phyloP scores from a whole-genome alignment of 2,888 invertebrate genomes.

The Salticus scenicus region DNA sequence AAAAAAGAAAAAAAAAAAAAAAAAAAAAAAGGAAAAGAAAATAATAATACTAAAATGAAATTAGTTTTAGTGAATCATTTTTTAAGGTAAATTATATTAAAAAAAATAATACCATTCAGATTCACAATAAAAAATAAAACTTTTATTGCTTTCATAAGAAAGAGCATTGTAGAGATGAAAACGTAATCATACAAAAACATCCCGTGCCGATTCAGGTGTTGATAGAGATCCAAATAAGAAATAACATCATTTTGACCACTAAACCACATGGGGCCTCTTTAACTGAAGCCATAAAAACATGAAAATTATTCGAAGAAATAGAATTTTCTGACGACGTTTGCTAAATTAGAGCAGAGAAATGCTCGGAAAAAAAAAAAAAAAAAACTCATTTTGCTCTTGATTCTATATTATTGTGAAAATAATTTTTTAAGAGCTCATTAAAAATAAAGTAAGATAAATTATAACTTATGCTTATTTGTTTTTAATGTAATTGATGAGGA shows the following conservation, averaged over 20 bases:
- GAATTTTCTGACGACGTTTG: constrained; percentile 53
- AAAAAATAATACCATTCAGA: no score
- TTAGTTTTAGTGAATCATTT: no score
- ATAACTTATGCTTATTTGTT: no score
- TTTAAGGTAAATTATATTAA: no score
- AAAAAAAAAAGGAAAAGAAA: no score
- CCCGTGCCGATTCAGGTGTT: constrained; percentile 56
- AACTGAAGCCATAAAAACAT: constrained; percentile 39
- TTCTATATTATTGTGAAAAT: no score
- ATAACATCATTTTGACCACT: constrained; percentile 49
- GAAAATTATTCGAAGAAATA: constrained; percentile 58
- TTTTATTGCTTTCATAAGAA: background rate
- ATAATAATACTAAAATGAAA: no score
- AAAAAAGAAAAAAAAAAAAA: no score
- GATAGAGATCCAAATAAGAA: constrained; percentile 58
- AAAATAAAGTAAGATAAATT: no score
- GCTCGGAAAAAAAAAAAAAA: constrained; percentile 9
- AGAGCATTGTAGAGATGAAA: background rate
- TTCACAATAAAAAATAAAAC: background rate
- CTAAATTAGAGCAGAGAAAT: constrained; percentile 38
- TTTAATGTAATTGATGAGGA: no score
- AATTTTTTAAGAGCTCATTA: no score
- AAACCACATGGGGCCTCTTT: constrained; percentile 55
- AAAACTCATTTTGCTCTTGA: background rate
- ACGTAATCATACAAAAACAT: constrained; percentile 10